phyloP scores from a whole-genome alignment of 1,140 invertebrate species.

The Chironomus tepperi region DNA sequence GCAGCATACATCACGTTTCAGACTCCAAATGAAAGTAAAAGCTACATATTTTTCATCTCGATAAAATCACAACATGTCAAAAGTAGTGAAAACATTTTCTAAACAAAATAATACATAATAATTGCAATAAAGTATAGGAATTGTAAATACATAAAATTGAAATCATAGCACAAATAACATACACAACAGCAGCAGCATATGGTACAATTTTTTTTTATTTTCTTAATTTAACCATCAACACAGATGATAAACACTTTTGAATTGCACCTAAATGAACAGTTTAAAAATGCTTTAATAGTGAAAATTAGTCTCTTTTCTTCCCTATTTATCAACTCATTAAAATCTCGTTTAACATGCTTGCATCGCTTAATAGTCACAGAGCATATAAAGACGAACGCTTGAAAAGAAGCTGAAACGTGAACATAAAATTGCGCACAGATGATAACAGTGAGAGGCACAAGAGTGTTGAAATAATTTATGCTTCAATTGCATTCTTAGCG shows the following conservation, averaged over 20 bases:
- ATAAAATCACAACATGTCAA: no score
- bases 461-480: slow-evolving; percentile 9
- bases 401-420: neutral
- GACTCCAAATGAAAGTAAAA: no score
- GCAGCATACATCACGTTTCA: no score
- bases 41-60: no score
- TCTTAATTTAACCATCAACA: neutral
- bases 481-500: neutral
- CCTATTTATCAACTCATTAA: neutral
- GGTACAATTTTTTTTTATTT: neutral
- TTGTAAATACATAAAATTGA: no score
- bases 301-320: neutral
- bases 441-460: neutral
- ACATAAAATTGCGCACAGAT: neutral
- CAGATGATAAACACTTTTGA: neutral
- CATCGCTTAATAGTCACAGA: neutral
- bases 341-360: slow-evolving; percentile 12
- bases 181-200: neutral
- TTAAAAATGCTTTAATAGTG: neutral
- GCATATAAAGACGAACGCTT: neutral
- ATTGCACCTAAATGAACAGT: neutral
- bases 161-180: no score
- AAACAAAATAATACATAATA: no score
- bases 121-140: no score
- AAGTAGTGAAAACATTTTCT: no score